Conservation (phyloP, 2,888 invertebrate species). For the Chrysina gloriosa region DNA sequence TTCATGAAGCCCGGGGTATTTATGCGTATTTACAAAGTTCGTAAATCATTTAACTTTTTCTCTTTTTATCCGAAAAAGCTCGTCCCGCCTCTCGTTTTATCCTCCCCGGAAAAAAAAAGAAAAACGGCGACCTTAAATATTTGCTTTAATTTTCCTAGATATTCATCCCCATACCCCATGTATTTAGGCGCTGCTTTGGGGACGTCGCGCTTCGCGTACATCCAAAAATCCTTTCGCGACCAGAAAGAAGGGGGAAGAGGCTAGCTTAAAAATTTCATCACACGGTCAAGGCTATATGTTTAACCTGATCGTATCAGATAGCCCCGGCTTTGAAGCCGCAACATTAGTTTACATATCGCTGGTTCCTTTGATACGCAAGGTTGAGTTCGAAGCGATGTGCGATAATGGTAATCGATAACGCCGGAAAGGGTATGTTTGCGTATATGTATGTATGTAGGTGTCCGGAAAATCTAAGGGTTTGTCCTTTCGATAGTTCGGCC, state of each 20-base stretch:
- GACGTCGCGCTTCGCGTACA: not conserved
- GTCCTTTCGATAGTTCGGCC: not conserved
- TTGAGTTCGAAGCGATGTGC: not conserved
- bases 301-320: not conserved
- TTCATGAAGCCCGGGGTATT: not conserved
- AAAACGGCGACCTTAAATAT: not conserved
- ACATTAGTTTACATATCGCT: conserved; percentile 18
- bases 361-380: conserved; percentile 10
- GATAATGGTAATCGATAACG: conserved; percentile 1
- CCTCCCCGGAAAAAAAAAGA: not conserved
- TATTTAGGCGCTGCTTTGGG: not conserved
- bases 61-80: not conserved
- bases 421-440: too few relatives aligned
- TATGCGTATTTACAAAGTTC: conserved; percentile 6
- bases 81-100: not conserved
- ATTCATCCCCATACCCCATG: not conserved
- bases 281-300: conserved; percentile 17
- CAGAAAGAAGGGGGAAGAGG: too few relatives aligned
- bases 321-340: conserved; percentile 7
- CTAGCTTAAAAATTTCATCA: not conserved
- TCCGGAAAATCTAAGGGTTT: not conserved
- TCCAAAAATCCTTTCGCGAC: not conserved
- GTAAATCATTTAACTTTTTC: conserved; percentile 24
- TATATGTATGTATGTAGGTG: too few relatives aligned
- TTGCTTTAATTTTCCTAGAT: conserved; percentile 6